Conservation (phyloP, 2,888 invertebrate genomes). For the Argynnis bischoffii region DNA sequence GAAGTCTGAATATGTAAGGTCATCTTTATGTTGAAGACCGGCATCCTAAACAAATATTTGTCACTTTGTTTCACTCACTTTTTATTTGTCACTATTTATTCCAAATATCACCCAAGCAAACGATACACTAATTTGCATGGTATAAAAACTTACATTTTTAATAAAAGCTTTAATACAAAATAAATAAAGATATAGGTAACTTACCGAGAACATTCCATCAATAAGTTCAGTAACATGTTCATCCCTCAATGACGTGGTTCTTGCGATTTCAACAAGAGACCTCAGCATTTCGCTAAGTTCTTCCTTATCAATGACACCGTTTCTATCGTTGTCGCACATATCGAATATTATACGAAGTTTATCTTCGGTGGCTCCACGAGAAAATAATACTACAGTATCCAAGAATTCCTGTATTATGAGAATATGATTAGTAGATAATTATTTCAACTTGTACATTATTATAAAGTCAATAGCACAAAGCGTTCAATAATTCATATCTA, state of each 20-base stretch:
- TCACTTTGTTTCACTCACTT: no score
- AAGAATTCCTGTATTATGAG: constrained; percentile 88
- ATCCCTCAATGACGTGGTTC: constrained; percentile 94
- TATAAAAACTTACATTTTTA: background rate
- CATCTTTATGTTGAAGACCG: constrained; percentile 94
- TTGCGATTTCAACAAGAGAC: constrained; percentile 95
- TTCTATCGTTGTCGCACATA: constrained; percentile 98
- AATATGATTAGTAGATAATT: background rate
- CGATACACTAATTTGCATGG: no score
- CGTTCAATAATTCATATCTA: constrained; percentile 47
- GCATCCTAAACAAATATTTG: constrained; percentile 83
- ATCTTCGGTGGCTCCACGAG: constrained; percentile 95
- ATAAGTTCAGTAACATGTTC: constrained; percentile 95
- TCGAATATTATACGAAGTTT: constrained; percentile 97
- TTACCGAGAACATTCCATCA: constrained; percentile 95
- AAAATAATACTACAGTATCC: constrained; percentile 95
- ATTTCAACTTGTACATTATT: no score
- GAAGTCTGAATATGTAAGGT: constrained; percentile 94
- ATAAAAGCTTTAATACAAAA: background rate
- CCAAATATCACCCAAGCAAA: no score
- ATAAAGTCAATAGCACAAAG: background rate
- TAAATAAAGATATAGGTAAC: constrained; percentile 34
- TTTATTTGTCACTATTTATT: no score
- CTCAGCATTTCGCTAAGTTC: constrained; percentile 96
- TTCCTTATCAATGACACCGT: constrained; percentile 96